Evolutionary conservation across 2,797 vertebrate genomes (phyloP), one percentile per base, ranked within the genome.

Genomic region (Setipinna tenuifilis): DNA sequence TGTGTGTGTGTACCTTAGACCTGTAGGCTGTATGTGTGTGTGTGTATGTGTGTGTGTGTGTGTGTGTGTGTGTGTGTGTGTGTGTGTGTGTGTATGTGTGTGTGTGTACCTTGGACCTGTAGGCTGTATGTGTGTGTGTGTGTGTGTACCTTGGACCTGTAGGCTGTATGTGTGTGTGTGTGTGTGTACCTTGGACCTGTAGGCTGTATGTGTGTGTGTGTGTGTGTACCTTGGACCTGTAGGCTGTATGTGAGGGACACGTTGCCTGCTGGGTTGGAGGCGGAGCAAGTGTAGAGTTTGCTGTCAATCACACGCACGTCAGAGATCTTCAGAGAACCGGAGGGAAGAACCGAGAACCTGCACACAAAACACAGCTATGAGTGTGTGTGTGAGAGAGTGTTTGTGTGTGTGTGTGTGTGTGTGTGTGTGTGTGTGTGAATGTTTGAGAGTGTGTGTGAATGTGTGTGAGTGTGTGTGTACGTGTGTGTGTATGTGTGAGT

Each of bases 261-360:
- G 0, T 94, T 97, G 21, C 98, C 98, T 0, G 95, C 98, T 0
- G 96, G 89, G 85, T 97, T 99, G 0, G 91, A 93, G 46, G 97
- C 98, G 0, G 92, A 95, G 92, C 98, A 99, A 90, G 94, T 95
- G 83, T 99, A 99, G 16, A 94, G 92, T 89, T 97, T 97, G 0
- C 91, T 94, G 91, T 99, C 98, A 10, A 88, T 93, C 86, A 94
- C 94, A 87, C 92, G 95, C 83, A 95, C 93, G 89, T 97, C 90
- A 0, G 92, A 90, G 93, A 99, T 96, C 85, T 46, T 95, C 87
- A 99, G 95, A 82, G 97, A 97, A 85, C 97, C 97, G 0, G 95
- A 97, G 0, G 95, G 95, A 82, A 98, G 94, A 86, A 98, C 83
- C 0, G 91, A 94, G 89, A 96, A 94, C 92, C 97, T 98, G 90